phyloP scores from a whole-genome alignment of 2,797 vertebrate genomes.

The Garrulus glandarius region DNA sequence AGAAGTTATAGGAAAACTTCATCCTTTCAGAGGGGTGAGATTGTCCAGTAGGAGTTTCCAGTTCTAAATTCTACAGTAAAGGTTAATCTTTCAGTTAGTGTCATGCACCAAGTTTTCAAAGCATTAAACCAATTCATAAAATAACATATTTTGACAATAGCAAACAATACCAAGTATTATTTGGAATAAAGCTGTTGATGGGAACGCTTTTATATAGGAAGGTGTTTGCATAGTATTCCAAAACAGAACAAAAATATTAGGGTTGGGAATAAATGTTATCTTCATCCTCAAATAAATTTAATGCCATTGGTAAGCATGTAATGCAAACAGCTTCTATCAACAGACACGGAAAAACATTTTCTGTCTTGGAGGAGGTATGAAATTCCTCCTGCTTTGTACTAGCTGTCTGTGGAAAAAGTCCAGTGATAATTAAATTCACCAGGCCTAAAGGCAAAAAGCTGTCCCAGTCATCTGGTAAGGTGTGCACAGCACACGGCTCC shows the following conservation, averaged over 20 bases:
- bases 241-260: not conserved
- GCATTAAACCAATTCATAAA: not conserved
- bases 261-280: not conserved
- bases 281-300: not conserved
- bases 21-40: not conserved
- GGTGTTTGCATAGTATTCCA: not conserved
- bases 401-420: not conserved
- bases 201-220: not conserved
- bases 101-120: not conserved
- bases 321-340: not conserved
- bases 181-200: not conserved
- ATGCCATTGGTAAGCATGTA: not conserved
- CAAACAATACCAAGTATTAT: not conserved
- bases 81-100: not conserved
- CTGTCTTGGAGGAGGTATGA: not conserved
- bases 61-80: not conserved
- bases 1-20: not conserved
- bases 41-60: not conserved
- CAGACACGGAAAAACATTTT: not conserved
- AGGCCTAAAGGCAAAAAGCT: not conserved
- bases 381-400: not conserved
- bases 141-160: not conserved
- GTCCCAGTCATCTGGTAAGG: not conserved
- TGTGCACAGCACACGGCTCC: not conserved
- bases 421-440: not conserved